Conservation (phyloP, 2,888 invertebrate genomes). For the Hyposoter dolosus region DNA sequence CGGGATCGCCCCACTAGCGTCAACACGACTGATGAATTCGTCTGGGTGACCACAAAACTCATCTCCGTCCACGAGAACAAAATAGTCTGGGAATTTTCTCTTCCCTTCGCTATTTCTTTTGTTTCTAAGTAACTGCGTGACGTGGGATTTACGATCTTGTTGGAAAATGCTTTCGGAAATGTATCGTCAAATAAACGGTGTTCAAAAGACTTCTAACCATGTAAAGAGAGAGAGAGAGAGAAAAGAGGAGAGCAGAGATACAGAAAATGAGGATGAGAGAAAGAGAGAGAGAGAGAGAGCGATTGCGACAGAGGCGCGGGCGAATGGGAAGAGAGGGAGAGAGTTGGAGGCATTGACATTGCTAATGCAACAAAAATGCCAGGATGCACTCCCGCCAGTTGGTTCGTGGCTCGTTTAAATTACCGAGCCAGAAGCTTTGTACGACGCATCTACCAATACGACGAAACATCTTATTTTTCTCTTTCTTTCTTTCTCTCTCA, state of each 20-base stretch:
- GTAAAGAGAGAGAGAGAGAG: slow-evolving; percentile 24
- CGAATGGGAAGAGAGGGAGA: slow-evolving; percentile 45
- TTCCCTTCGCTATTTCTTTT: not conserved
- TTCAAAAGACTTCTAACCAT: slow-evolving; percentile 23
- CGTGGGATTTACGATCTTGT: slow-evolving; percentile 41
- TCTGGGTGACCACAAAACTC: slow-evolving; percentile 22
- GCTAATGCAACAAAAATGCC: slow-evolving; percentile 73
- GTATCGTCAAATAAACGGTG: slow-evolving; percentile 17
- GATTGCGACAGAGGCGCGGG: not conserved
- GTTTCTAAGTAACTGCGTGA: not conserved
- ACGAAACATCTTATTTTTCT: too few species aligned
- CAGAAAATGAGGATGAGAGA: slow-evolving; percentile 31
- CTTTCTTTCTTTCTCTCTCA: too few species aligned
- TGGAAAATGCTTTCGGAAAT: not conserved
- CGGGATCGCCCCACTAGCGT: slow-evolving; percentile 17
- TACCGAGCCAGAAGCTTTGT: not conserved
- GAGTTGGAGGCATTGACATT: slow-evolving; percentile 81
- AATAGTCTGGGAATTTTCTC: slow-evolving; percentile 46
- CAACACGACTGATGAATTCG: slow-evolving; percentile 47
- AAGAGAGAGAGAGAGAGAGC: slow-evolving; percentile 4
- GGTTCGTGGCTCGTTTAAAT: slow-evolving; percentile 31
- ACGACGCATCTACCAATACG: not conserved
- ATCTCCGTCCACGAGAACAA: slow-evolving; percentile 19
- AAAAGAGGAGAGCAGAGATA: not conserved
- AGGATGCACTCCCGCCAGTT: slow-evolving; percentile 66